Evolutionary conservation across 2,113 vertebrate genomes (phyloP).

Genomic region (Menura novaehollandiae): DNA sequence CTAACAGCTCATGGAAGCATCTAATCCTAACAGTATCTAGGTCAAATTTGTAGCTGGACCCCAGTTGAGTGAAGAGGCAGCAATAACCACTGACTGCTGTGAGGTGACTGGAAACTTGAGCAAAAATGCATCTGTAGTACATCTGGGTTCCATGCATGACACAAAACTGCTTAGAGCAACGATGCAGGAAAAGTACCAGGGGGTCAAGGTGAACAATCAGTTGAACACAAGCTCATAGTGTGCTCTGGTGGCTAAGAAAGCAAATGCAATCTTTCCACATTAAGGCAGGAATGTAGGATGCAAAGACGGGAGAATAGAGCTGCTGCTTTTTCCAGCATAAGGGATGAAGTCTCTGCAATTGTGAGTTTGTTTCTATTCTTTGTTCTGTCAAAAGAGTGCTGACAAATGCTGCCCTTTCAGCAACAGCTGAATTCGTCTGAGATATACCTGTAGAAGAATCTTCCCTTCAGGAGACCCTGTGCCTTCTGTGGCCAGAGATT

Average conservation of each 20-base stretch:
- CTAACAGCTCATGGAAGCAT: neutral
- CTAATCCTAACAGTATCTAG: neutral
- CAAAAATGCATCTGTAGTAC: neutral
- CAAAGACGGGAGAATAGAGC: neutral
- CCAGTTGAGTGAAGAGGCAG: neutral
- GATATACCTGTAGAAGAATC: neutral
- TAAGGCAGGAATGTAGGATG: neutral
- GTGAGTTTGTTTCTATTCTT: neutral
- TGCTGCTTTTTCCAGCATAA: neutral
- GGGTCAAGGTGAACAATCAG: neutral
- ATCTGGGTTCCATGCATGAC: neutral
- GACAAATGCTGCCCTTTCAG: neutral
- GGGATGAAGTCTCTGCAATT: neutral
- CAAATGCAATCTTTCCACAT: neutral
- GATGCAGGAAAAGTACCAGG: neutral
- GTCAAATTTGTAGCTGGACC: neutral
- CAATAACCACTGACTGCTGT: neutral
- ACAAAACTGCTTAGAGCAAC: neutral
- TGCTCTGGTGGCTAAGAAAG: slow-evolving; percentile 38
- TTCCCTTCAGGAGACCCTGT: neutral
- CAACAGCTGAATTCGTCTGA: neutral
- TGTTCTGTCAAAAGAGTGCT: neutral
- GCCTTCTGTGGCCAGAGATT: neutral
- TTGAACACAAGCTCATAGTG: slow-evolving; percentile 22
- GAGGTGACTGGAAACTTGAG: neutral